Evolutionary conservation across 2,888 invertebrate species (phyloP).

Genomic region (Folsomia candida): DNA sequence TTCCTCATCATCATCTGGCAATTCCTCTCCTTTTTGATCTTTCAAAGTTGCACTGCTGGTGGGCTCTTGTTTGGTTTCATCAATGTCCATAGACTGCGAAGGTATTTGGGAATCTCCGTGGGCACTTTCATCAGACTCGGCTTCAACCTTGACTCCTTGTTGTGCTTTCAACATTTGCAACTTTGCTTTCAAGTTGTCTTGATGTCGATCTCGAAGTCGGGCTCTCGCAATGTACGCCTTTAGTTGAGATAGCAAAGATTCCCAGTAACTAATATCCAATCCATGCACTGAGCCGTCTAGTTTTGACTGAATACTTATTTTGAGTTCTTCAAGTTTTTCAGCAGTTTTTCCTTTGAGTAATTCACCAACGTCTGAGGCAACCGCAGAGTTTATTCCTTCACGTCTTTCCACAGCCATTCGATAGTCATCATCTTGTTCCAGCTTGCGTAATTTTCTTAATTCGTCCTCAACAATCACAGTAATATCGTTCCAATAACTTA

Average conservation of each 20-base stretch:
- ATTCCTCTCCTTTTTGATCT: conserved; percentile 52
- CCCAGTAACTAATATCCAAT: conserved; percentile 97
- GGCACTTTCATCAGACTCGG: conserved; percentile 2
- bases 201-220: conserved; percentile 85
- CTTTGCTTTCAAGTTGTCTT: conserved; percentile 82
- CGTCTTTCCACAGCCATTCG: conserved; percentile 63
- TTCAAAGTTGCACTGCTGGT: conserved; percentile 1
- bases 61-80: not conserved
- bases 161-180: conserved; percentile 85
- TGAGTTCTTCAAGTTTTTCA: conserved; percentile 76
- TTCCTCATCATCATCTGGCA: conserved; percentile 51
- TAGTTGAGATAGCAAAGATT: conserved; percentile 88
- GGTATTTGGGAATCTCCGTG: conserved; percentile 16
- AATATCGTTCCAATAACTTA: conserved; percentile 93
- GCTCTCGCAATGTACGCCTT: conserved; percentile 94
- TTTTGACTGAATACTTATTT: conserved; percentile 80
- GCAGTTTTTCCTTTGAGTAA: conserved; percentile 93
- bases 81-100: conserved; percentile 14
- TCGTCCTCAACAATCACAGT: conserved; percentile 93
- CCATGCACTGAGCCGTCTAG: conserved; percentile 80
- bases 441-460: conserved; percentile 76
- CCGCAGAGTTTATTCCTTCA: conserved; percentile 85
- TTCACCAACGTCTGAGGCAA: conserved; percentile 80
- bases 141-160: conserved; percentile 59
- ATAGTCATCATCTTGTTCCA: conserved; percentile 64